These are phyloP conservation scores for Scomberomorus guttatus DNA, from an alignment of 2,797 vertebrate genomes.

Conservation along the genomic window DNA sequence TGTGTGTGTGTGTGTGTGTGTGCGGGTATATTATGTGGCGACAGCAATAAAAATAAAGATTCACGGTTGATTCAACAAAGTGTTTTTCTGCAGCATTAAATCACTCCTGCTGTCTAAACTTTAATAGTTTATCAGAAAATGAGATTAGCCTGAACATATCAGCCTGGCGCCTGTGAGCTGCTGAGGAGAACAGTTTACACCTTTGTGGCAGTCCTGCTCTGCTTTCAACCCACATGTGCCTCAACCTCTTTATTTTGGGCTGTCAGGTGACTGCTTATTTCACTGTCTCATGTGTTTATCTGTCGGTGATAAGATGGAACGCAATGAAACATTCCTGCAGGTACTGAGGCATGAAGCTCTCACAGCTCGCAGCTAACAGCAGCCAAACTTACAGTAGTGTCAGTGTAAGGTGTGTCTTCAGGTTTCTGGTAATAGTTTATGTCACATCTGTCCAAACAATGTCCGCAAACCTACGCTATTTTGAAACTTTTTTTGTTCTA, in stretches of 20 bases:
- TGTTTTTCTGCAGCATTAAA: conserved; percentile 38
- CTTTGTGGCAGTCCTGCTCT: conserved; percentile 18
- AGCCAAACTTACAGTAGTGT: neutral
- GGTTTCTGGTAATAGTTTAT: too few relatives aligned
- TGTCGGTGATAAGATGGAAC: conserved; percentile 34
- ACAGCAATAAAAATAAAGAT: conserved; percentile 33
- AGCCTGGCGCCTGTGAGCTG: conserved; percentile 51
- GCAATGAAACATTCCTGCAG: conserved; percentile 55
- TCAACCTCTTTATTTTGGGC: conserved; percentile 10
- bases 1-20: conserved; percentile 3
- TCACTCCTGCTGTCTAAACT: conserved; percentile 25
- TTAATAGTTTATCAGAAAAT: conserved; percentile 59
- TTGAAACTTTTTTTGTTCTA: too few relatives aligned
- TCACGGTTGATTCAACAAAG: conserved; percentile 35
- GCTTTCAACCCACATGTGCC: conserved; percentile 15
- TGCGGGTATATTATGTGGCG: neutral
- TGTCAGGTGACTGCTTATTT: conserved; percentile 24
- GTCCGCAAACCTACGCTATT: too few relatives aligned
- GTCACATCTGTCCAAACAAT: too few relatives aligned
- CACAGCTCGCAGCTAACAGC: conserved; percentile 11
- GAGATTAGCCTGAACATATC: conserved; percentile 48
- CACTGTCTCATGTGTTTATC: conserved; percentile 41
- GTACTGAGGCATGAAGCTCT: conserved; percentile 39
- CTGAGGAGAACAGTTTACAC: conserved; percentile 50
- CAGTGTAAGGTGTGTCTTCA: too few relatives aligned